These are phyloP conservation scores for Crotophaga sulcirostris DNA, from an alignment of 2,113 vertebrate genomes.

Conservation along the genomic window DNA sequence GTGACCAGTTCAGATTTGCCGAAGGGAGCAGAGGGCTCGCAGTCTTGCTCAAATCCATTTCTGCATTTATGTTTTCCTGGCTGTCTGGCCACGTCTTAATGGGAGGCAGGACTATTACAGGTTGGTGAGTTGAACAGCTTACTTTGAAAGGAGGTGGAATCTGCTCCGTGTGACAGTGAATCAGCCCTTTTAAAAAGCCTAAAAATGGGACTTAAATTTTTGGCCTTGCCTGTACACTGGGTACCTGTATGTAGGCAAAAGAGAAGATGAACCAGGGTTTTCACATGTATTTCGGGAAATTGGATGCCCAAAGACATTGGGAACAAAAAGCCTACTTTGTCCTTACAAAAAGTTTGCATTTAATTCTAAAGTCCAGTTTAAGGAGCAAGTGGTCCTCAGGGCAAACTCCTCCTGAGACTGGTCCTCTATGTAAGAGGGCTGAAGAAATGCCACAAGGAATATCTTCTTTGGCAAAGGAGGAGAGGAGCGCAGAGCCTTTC, in stretches of 20 bases:
- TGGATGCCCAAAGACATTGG: background rate
- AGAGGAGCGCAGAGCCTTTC: background rate
- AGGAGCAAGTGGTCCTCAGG: background rate
- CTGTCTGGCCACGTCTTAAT: slow-evolving; percentile 27
- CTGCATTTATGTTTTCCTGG: background rate
- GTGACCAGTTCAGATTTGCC: background rate
- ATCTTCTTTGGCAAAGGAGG: background rate
- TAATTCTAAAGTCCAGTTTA: background rate
- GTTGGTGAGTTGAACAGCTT: background rate
- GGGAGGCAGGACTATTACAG: slow-evolving; percentile 9
- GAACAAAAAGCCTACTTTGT: background rate
- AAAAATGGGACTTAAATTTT: background rate
- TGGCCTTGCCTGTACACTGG: background rate
- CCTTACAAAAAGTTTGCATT: background rate
- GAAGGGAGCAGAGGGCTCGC: background rate
- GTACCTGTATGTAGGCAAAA: background rate
- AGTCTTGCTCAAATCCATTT: background rate
- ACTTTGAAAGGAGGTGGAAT: slow-evolving; percentile 9
- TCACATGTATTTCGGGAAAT: background rate
- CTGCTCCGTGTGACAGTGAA: background rate
- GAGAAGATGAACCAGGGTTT: background rate
- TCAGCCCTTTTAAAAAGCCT: background rate
- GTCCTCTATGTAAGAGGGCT: background rate
- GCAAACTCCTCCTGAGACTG: background rate
- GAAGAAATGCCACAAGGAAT: background rate